Conservation (phyloP, 2,113 vertebrate species). For the Ardeotis arabs region DNA sequence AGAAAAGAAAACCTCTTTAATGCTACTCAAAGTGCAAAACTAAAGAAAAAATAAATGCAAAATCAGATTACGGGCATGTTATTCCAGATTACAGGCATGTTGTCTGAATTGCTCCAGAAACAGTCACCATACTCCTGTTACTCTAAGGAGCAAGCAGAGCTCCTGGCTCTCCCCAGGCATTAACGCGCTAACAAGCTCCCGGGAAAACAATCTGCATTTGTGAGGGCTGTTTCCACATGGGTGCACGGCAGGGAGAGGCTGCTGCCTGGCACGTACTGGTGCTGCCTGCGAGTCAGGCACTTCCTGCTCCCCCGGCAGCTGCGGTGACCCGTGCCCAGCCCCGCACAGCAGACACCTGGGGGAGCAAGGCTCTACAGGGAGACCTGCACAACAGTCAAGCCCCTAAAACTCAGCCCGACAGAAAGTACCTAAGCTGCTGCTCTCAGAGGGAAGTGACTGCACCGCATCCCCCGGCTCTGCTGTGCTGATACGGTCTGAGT, state of each 20-base stretch:
- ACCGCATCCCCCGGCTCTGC: neutral
- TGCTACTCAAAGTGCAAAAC: neutral
- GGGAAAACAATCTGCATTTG: conserved; percentile 35
- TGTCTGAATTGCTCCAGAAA: neutral
- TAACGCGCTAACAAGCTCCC: conserved; percentile 25
- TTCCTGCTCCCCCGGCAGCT: neutral
- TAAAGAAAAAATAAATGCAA: neutral
- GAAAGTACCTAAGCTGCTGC: neutral
- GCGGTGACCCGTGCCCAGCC: neutral
- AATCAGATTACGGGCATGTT: neutral
- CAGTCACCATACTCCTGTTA: neutral
- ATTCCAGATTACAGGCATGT: neutral
- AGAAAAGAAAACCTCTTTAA: neutral
- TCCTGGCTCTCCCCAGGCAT: neutral
- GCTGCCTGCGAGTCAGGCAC: neutral
- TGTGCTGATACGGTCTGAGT: accelerated
- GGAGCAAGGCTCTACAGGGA: neutral
- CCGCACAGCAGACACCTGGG: neutral
- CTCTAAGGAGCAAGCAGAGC: neutral
- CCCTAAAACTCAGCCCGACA: neutral
- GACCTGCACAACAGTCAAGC: neutral
- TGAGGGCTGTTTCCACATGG: conserved; percentile 13
- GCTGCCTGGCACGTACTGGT: conserved; percentile 20
- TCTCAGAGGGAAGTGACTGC: neutral
- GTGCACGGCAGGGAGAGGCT: neutral